These are phyloP conservation scores for Bathybates hornii DNA, from an alignment of 2,113 vertebrate species.

Conservation along the genomic window DNA sequence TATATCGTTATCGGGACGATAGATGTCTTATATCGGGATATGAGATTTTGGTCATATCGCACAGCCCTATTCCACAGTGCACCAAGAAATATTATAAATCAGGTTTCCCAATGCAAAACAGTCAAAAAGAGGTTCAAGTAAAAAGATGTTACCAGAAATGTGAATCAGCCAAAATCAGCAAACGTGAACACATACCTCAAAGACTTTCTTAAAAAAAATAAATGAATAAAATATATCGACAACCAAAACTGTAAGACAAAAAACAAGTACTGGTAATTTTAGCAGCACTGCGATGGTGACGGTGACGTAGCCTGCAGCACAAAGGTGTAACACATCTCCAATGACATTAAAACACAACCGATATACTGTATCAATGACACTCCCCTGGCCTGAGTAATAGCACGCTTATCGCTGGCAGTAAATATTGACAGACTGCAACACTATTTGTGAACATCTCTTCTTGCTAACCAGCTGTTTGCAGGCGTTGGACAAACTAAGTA, in stretches of 20 bases:
- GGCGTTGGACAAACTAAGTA: neutral
- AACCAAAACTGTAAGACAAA: neutral
- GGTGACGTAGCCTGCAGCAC: no score
- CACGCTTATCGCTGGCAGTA: neutral
- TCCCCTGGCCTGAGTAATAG: fast-evolving
- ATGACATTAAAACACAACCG: neutral
- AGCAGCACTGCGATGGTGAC: neutral
- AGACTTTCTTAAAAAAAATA: neutral
- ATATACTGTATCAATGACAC: neutral
- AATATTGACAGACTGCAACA: neutral
- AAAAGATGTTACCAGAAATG: neutral
- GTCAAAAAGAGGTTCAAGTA: neutral
- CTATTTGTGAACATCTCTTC: neutral
- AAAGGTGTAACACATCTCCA: neutral
- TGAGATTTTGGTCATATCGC: no score
- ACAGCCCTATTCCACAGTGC: neutral
- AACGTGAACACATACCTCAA: fast-evolving
- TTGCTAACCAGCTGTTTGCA: neutral
- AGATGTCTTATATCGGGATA: no score
- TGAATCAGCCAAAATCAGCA: neutral
- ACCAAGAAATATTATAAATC: neutral
- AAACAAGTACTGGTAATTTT: neutral
- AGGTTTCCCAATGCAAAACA: neutral
- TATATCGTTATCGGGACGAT: no score
- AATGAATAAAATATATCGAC: neutral